Base-by-base conservation (phyloP, 2,888 invertebrate species). In the Cylindroiulus punctatus region DNA sequence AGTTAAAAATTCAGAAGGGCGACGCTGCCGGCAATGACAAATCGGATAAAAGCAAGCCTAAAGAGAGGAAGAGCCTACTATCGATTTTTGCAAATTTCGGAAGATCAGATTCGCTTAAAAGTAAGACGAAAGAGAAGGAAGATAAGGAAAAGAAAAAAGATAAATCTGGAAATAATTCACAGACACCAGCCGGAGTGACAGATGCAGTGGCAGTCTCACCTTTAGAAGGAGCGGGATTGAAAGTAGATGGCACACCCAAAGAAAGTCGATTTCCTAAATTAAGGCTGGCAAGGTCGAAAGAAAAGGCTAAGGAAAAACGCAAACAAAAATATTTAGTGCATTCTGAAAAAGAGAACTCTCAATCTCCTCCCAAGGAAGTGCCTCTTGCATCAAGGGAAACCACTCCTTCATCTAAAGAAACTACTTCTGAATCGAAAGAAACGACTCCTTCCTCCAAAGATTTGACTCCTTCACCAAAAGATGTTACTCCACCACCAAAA, bases 81-180 rank as follows among this genome's bases (percentile, higher is more conserved):
- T 88, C 89, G 0, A 86, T 88, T 52, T 86, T 89, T 42, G 32
- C 87, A 19, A 88, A 87, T 86, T 88, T 89, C 83, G 87, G 87
- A 7, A 88, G 88, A 87, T 86, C 87, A 12, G 86, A 88, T 85
- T 65, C 90, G 10, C 88, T 88, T n/a, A 90, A 90, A 88, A 89
- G 19, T 89, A 90, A 86, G 88, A 88, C 65, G 17, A 88, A 88
- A 85, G 87, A 87, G n/a, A 88, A 89, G 86, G 89, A 89, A 47
- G 84, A 83, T 47, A 89, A 89, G 82, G 88, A 88, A 30, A 89
- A 89, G 86, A 89, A 89, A 42, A 89, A 89, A 85, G 88, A 84
- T 17, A 87, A 86, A 22, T 84, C 86, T 36, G 81, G 81, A 7
- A 30, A 26, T 12, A 57, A 40, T 19, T 36, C 86, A 0, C 22